These are phyloP conservation scores for Pseudopipra pipra DNA, from an alignment of 2,113 vertebrate genomes.

Conservation along the genomic window DNA sequence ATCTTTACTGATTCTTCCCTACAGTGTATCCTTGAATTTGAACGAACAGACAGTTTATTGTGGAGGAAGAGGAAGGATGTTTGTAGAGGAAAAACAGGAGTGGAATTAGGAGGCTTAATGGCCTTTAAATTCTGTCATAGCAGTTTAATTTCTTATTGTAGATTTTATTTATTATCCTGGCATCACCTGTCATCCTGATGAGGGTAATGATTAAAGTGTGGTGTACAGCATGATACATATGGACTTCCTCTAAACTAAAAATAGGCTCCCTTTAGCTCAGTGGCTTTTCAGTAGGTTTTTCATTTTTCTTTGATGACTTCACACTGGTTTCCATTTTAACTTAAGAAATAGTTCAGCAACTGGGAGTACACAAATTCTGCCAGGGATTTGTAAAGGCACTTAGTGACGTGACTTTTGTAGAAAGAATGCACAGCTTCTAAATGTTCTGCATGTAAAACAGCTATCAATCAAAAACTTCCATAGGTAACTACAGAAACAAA, in stretches of 20 bases:
- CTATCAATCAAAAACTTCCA: background rate
- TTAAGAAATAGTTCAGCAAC: background rate
- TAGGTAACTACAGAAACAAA: background rate
- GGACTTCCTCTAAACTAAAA: background rate
- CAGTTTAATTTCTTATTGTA: conserved; percentile 8
- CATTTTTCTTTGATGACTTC: background rate
- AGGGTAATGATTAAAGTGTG: background rate
- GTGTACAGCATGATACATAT: background rate
- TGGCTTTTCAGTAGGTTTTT: background rate
- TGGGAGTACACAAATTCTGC: background rate
- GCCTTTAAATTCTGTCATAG: background rate
- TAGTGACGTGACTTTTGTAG: background rate
- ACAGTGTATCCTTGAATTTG: background rate
- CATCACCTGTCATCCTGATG: background rate
- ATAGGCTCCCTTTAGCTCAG: background rate
- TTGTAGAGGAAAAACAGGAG: background rate
- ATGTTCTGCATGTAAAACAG: background rate
- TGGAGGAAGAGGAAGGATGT: background rate
- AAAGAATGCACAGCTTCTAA: background rate
- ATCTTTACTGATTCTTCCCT: background rate
- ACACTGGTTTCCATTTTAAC: background rate
- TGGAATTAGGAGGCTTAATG: background rate
- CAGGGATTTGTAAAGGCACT: background rate
- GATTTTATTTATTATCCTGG: conserved; percentile 1
- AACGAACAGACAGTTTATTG: background rate